These are phyloP conservation scores for Ctenochaetus hawaiiensis DNA, from an alignment of 2,797 vertebrate genomes.

Conservation along the genomic window DNA sequence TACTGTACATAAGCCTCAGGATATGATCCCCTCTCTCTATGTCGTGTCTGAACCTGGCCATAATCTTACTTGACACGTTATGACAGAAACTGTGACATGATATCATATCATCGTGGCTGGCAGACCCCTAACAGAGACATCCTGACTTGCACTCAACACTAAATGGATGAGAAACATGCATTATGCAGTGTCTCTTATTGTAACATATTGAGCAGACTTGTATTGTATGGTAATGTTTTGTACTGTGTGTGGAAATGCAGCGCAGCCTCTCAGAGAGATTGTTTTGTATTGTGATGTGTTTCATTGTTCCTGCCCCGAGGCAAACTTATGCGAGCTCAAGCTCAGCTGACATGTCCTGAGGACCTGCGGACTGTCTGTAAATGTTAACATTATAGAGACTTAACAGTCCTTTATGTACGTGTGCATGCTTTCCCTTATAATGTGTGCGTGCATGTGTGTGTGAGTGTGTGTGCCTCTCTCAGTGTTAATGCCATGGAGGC, in stretches of 20 bases:
- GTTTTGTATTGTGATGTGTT: slow-evolving; percentile 43
- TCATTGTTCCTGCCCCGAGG: slow-evolving; percentile 42
- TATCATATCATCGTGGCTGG: slow-evolving; percentile 46
- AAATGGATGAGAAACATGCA: slow-evolving; percentile 48
- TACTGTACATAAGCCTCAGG: slow-evolving; percentile 25
- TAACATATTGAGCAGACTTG: slow-evolving; percentile 26
- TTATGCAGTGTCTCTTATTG: slow-evolving; percentile 20
- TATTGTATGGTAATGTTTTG: slow-evolving; percentile 23
- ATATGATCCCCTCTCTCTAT: slow-evolving; percentile 10
- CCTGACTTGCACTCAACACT: slow-evolving; percentile 45
- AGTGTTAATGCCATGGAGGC: slow-evolving; percentile 57
- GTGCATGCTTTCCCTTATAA: slow-evolving; percentile 24
- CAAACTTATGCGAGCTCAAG: slow-evolving; percentile 46
- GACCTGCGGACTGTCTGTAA: slow-evolving; percentile 45
- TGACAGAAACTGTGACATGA: slow-evolving; percentile 64
- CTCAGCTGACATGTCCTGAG: slow-evolving; percentile 49
- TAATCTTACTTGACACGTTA: slow-evolving; percentile 69
- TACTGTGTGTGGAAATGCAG: slow-evolving; percentile 35
- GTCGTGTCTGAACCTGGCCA: slow-evolving; percentile 36
- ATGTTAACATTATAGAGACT: slow-evolving; percentile 53
- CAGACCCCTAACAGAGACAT: slow-evolving; percentile 43
- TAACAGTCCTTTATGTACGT: slow-evolving; percentile 29
- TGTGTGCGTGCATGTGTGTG: slow-evolving; percentile 22
- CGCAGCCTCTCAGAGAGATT: neutral
- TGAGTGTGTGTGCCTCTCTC: slow-evolving; percentile 20